phyloP scores from a whole-genome alignment of 2,888 invertebrate species.

The Magallana nippona region DNA sequence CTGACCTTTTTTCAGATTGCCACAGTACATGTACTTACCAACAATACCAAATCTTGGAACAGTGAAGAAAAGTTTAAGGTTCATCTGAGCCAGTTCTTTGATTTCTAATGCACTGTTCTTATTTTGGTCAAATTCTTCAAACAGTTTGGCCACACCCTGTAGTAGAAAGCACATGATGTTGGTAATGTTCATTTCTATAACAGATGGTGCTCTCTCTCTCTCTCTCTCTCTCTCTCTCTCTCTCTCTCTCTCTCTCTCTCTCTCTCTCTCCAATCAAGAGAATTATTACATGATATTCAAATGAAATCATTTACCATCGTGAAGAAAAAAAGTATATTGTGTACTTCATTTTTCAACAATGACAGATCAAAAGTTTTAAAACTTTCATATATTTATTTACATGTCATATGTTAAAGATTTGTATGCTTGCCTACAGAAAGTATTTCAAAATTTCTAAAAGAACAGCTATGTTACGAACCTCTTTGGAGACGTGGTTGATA shows the following conservation, averaged over 20 bases:
- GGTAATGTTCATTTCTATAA: too few species aligned
- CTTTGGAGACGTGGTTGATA: constrained; percentile 55
- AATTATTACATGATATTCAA: background rate
- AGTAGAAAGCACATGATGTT: constrained; percentile 33
- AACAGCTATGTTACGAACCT: constrained; percentile 47
- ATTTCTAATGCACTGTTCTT: constrained; percentile 65
- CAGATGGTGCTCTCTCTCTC: background rate
- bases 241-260: background rate
- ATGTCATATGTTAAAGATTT: too few species aligned
- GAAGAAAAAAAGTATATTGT: too few species aligned
- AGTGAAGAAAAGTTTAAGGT: constrained; percentile 64
- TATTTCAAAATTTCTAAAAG: too few species aligned
- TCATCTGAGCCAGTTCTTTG: constrained; percentile 65
- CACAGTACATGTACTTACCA: constrained; percentile 31
- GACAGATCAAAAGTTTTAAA: too few species aligned
- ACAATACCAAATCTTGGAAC: constrained; percentile 56
- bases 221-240: background rate
- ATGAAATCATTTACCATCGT: too few species aligned
- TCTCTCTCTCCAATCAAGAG: background rate
- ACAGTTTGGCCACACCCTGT: constrained; percentile 63
- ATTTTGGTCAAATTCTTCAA: constrained; percentile 65
- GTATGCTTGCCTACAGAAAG: too few species aligned
- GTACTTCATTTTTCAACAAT: too few species aligned
- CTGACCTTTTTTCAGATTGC: too few species aligned
- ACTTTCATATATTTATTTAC: too few species aligned